Conservation (phyloP, 2,888 invertebrate genomes). For the Ornithoptera priamus region DNA sequence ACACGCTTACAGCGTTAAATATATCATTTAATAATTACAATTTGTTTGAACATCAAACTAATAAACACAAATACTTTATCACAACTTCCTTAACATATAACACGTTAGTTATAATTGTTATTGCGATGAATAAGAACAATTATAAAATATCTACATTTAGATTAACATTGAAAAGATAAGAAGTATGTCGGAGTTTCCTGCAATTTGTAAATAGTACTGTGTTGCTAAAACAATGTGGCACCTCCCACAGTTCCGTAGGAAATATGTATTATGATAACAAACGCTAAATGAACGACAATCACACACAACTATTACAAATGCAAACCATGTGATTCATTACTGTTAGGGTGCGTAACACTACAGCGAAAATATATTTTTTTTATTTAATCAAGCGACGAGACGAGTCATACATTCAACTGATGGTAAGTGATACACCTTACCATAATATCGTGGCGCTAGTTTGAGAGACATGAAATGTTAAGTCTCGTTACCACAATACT, state of each 20-base stretch:
- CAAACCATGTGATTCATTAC: conserved; percentile 3
- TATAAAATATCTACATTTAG: not conserved
- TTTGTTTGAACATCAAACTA: too few species aligned
- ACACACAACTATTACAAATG: conserved; percentile 2
- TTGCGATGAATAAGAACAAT: not conserved
- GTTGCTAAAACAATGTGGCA: not conserved
- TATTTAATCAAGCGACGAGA: too few species aligned
- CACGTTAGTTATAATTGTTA: not conserved
- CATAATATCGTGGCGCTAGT: too few species aligned
- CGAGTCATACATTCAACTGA: too few species aligned
- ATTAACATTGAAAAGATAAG: not conserved
- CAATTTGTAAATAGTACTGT: conserved; percentile 2
- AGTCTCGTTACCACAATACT: too few species aligned
- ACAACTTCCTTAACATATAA: not conserved
- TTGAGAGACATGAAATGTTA: too few species aligned
- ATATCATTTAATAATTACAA: too few species aligned
- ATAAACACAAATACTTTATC: not conserved
- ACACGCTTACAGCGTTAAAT: too few species aligned
- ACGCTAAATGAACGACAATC: conserved; percentile 8
- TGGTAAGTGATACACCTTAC: too few species aligned
- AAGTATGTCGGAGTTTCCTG: not conserved
- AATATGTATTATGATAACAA: conserved; percentile 7
- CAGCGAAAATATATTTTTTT: not conserved
- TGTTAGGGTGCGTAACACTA: conserved; percentile 1
- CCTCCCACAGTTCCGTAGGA: conserved; percentile 9